phyloP scores from a whole-genome alignment of 2,113 vertebrate species.

The Epinephelus moara region DNA sequence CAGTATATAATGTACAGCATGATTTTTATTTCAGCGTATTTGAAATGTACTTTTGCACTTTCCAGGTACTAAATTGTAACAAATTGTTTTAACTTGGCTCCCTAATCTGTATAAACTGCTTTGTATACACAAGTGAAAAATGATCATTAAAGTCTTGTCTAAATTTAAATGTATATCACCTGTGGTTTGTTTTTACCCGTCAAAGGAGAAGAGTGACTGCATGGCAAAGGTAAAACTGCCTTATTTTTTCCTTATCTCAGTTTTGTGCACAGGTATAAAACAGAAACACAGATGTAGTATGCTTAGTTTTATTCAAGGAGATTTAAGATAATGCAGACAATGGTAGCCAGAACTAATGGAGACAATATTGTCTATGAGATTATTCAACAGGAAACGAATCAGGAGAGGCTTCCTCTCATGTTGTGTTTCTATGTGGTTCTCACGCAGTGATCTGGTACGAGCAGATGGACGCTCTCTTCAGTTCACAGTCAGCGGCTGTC shows the following conservation, averaged over 20 bases:
- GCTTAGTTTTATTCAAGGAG: slow-evolving; percentile 53
- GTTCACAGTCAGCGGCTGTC: slow-evolving; percentile 71
- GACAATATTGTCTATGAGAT: background rate
- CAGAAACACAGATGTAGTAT: background rate
- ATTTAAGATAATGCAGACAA: slow-evolving; percentile 6
- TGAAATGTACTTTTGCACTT: slow-evolving; percentile 93
- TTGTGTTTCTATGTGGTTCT: slow-evolving; percentile 22
- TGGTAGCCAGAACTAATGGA: background rate
- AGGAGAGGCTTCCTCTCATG: background rate
- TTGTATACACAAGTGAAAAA: slow-evolving; percentile 90
- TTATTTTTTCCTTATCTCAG: background rate
- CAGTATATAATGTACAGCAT: slow-evolving; percentile 94
- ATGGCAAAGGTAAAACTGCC: background rate
- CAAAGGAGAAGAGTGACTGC: background rate
- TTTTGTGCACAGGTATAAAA: background rate
- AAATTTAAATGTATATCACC: slow-evolving; percentile 48
- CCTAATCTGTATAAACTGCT: slow-evolving; percentile 90
- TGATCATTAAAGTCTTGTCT: slow-evolving; percentile 87
- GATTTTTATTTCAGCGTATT: slow-evolving; percentile 87
- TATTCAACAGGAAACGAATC: background rate
- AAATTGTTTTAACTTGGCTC: slow-evolving; percentile 90
- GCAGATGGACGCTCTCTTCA: slow-evolving; percentile 79
- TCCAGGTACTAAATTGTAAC: slow-evolving; percentile 93
- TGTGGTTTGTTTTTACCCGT: background rate
- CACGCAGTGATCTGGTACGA: slow-evolving; percentile 56